Percentiles rank a stretch among this genome's conserved stretches.
Evolutionary conservation across 2,888 invertebrate genomes (phyloP).

Genomic region (Hymenopus coronatus): DNA sequence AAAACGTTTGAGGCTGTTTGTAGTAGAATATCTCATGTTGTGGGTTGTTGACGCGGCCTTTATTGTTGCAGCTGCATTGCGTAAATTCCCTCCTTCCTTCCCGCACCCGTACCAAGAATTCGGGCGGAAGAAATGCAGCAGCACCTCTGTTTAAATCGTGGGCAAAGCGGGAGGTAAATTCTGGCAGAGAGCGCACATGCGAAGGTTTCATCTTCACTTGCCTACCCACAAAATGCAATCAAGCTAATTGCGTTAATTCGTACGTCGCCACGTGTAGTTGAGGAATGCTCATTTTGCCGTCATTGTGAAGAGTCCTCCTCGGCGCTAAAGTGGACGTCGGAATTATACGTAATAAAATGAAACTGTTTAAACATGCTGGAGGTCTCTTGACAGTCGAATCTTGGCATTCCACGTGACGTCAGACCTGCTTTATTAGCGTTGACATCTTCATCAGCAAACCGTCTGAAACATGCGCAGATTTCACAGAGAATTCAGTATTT

Average conservation of each 20-base stretch:
- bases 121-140: too few relatives aligned
- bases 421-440: neutral
- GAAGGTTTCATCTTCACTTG: neutral
- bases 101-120: too few relatives aligned
- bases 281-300: neutral
- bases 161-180: too few relatives aligned
- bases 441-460: neutral
- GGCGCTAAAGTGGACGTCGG: too few relatives aligned
- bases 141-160: neutral
- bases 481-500: too few relatives aligned
- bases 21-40: neutral
- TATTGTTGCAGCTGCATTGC: too few relatives aligned
- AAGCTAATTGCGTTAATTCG: neutral
- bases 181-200: too few relatives aligned
- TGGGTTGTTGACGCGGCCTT: too few relatives aligned
- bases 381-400: neutral
- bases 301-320: neutral
- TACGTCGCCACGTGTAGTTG: neutral
- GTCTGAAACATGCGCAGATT: too few relatives aligned
- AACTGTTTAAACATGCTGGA: neutral
- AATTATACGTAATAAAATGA: neutral
- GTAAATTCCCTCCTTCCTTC: too few relatives aligned
- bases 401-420: neutral
- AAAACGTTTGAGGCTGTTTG: neutral
- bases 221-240: neutral